A percentile compares a stretch with the other conserved stretches of the same genome.
Conservation (phyloP, 2,888 invertebrate species). For the Augiades crinisus region DNA sequence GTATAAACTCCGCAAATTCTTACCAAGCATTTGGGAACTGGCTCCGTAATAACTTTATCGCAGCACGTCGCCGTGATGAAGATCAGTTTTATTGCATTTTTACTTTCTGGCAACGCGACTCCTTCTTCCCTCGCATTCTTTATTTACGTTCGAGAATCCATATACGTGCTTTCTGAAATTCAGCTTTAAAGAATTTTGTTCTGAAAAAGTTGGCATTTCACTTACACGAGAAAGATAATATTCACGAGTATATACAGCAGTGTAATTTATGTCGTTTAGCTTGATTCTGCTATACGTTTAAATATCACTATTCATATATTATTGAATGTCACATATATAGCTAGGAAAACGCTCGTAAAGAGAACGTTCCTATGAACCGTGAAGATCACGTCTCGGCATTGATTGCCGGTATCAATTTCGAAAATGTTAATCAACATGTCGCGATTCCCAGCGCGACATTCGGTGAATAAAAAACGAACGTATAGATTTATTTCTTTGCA, state of each 20-base stretch:
- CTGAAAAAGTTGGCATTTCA: no score
- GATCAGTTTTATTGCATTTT: conserved; percentile 23
- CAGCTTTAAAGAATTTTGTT: neutral
- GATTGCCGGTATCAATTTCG: conserved; percentile 9
- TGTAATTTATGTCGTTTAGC: no score
- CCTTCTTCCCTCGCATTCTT: neutral
- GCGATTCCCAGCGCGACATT: neutral
- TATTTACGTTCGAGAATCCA: conserved; percentile 8
- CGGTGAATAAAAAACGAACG: conserved; percentile 3
- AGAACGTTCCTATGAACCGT: no score
- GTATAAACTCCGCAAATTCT: conserved; percentile 14
- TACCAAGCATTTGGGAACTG: conserved; percentile 10
- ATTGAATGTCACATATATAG: neutral
- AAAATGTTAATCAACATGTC: conserved; percentile 15
- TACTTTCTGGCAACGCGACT: conserved; percentile 16
- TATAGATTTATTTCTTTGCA: neutral
- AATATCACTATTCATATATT: no score
- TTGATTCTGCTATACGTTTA: no score
- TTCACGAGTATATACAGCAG: no score
- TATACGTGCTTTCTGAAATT: neutral
- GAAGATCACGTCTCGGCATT: neutral
- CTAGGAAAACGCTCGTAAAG: neutral
- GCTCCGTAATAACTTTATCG: conserved; percentile 17
- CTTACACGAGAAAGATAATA: no score
- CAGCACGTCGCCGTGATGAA: conserved; percentile 17